These are phyloP conservation scores for Sphaerophoria rueppellii DNA, from an alignment of 2,888 invertebrate genomes.

Conservation along the genomic window DNA sequence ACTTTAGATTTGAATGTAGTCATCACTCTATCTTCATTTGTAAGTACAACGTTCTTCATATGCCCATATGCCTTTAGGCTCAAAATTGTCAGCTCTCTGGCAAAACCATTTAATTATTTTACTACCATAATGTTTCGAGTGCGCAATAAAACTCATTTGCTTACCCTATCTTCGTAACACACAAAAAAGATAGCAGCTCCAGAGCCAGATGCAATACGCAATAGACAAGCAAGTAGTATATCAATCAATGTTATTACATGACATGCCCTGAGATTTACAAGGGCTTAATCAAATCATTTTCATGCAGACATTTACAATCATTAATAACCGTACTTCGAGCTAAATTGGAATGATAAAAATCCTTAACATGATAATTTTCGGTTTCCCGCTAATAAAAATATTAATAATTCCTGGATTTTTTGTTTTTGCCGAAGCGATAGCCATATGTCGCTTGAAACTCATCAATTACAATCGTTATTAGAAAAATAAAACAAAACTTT, in stretches of 20 bases:
- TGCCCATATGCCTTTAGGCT: too few relatives aligned
- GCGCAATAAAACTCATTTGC: slow-evolving; percentile 42
- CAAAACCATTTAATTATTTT: not conserved
- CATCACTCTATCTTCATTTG: too few relatives aligned
- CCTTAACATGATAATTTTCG: slow-evolving; percentile 65
- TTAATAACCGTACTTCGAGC: slow-evolving; percentile 59
- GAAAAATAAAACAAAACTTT: too few relatives aligned
- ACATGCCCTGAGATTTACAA: slow-evolving; percentile 66
- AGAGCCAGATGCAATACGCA: not conserved
- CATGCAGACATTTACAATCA: slow-evolving; percentile 48
- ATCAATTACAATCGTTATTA: too few relatives aligned
- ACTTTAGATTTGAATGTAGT: too few relatives aligned
- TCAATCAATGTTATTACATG: slow-evolving; percentile 58
- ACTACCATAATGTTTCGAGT: slow-evolving; percentile 28
- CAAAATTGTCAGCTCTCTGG: not conserved
- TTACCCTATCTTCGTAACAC: not conserved
- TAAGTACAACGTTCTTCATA: too few relatives aligned
- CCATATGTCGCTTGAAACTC: slow-evolving; percentile 48
- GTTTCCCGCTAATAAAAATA: slow-evolving; percentile 58
- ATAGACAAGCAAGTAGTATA: not conserved
- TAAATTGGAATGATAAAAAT: slow-evolving; percentile 55
- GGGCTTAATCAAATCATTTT: slow-evolving; percentile 59
- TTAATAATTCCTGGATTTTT: slow-evolving; percentile 48
- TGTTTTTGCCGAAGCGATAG: slow-evolving; percentile 9
- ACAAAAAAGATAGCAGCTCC: not conserved